These are phyloP conservation scores for Morinoia aosen DNA, from an alignment of 2,888 invertebrate genomes.

Conservation along the genomic window DNA sequence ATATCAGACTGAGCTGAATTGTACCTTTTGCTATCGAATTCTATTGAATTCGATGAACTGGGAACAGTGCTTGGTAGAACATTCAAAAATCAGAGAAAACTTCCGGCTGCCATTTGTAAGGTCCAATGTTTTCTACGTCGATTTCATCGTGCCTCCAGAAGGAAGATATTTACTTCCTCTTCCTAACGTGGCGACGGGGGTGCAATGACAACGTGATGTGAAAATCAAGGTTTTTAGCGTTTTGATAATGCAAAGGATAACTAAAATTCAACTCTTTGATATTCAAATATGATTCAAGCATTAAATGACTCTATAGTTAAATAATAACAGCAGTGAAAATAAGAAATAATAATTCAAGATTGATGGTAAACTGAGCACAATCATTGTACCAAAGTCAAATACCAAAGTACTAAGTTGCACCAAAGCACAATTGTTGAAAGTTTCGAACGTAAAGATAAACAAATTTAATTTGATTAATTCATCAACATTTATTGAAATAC, in stretches of 20 bases:
- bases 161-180: neutral
- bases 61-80: neutral
- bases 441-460: no score
- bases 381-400: no score
- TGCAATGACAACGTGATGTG: neutral
- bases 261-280: neutral
- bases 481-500: no score
- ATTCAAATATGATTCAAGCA: no score
- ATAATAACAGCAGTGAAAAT: no score
- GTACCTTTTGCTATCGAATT: neutral
- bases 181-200: neutral
- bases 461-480: no score
- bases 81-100: neutral
- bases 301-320: no score
- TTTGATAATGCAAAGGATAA: neutral
- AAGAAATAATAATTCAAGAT: no score
- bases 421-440: no score
- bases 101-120: neutral
- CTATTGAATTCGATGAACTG: slow-evolving; percentile 3
- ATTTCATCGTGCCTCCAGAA: neutral
- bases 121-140: neutral
- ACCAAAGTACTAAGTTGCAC: no score
- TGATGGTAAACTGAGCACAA: no score
- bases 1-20: neutral
- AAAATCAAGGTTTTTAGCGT: neutral